Evolutionary conservation across 1,140 invertebrate genomes (phyloP), one percentile per base, ranked within the genome.

Genomic region (Musca domestica): DNA sequence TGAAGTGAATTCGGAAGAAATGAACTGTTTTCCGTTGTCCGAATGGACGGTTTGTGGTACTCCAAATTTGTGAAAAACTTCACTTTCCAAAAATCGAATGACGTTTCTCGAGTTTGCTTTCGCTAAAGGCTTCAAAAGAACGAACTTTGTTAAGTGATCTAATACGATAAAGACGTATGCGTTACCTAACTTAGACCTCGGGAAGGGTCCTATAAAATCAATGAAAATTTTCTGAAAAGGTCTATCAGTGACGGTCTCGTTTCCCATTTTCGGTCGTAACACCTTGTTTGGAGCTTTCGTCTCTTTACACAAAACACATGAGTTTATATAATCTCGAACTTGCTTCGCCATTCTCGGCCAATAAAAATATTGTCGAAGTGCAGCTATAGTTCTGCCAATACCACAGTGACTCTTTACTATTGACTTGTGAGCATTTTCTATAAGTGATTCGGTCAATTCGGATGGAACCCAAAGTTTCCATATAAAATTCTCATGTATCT

Each of bases 211-310:
- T 1, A 70, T 19, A 64, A 51, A 17, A 34, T 71, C 69, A 14
- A 71, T 48, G 20, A 47, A 71, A 4, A 72, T n/a, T 20, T 58
- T 52, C 46, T 73, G 72, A 22, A 70, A 69, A n/a, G 65, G 61
- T 9, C 72, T 34, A 6, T 66, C 5, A 0, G 67, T 54, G 20
- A 48, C 22, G 2, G 20, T 14, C 10, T 66, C 23, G 47, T 25
- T 30, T 2, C 56, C 67, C 61, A 68, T 68, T 17, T 19, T 41
- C 3, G 67, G 67, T n/a, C 61, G 6, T 4, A 34, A 22, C 12
- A 10, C 20, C 20, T 17, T 17, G 17, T 51, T 51, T 4, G 48
- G 48, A 19, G 17, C n/a, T 19, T 51, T 51, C 7, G 20, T 51
- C 20, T 51, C 48, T 3, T 51, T 51, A 19, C 48, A 51, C 27